These are phyloP conservation scores for Eupithecia tripunctaria DNA, from an alignment of 2,888 invertebrate species.

Conservation along the genomic window DNA sequence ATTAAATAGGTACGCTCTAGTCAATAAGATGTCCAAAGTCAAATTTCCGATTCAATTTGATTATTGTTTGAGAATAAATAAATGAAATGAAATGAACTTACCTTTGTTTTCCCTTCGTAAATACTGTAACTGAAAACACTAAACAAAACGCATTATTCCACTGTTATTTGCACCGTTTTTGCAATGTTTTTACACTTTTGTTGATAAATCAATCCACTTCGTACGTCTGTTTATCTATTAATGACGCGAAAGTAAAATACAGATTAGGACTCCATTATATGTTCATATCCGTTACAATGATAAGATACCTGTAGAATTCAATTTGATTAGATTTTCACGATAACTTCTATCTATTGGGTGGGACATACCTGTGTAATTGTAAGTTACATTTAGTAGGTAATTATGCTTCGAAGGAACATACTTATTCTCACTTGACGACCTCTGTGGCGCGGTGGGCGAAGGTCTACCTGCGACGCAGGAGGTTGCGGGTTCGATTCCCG, in stretches of 20 bases:
- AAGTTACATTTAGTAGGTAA: too few species aligned
- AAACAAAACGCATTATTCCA: not conserved
- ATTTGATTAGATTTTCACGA: slow-evolving; percentile 35
- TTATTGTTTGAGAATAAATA: too few species aligned
- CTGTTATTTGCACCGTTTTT: not conserved
- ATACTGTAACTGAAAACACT: not conserved
- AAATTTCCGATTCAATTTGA: too few species aligned
- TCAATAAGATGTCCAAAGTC: too few species aligned
- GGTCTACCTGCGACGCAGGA: too few species aligned
- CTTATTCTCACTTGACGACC: too few species aligned
- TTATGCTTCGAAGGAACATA: too few species aligned
- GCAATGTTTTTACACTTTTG: slow-evolving; percentile 6
- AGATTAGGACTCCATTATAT: slow-evolving; percentile 30
- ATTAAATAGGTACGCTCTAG: too few species aligned
- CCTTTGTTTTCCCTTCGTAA: not conserved
- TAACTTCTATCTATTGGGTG: slow-evolving; percentile 3
- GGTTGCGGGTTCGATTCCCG: too few species aligned
- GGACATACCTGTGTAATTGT: not conserved
- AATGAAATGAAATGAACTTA: not conserved
- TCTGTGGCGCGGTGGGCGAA: too few species aligned
- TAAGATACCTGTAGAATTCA: slow-evolving; percentile 35
- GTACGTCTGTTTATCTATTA: slow-evolving; percentile 31
- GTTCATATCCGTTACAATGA: slow-evolving; percentile 28
- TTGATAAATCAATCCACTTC: slow-evolving; percentile 29
- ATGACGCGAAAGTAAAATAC: slow-evolving; percentile 40